Evolutionary conservation across 2,797 vertebrate species (phyloP), one percentile per base, ranked within the genome.

Genomic region (Aphelocoma californica): DNA sequence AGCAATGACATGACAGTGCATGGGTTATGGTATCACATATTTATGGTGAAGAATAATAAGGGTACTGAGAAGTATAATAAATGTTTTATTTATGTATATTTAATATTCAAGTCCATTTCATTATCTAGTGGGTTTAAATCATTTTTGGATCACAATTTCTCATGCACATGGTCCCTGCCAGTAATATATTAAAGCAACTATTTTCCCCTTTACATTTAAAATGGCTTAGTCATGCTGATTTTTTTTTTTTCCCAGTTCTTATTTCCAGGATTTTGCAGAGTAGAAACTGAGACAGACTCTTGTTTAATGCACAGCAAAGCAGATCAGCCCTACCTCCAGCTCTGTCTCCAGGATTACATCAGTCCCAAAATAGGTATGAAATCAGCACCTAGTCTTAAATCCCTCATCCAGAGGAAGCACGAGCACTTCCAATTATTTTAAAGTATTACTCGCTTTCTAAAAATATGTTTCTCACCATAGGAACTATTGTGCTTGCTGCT

Each of bases 1-100:
- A 98, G 98, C 97, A 98, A 94, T 98, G 98, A 98, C 97, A 98
- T 98, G 98, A 80, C 95, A 97, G 98, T 98, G 97, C 98, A 97
- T 94, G 98, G 98, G 98, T 98, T 98, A 98, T 91, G 96, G 97
- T 97, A 94, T 94, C 98, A 98, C 75, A 93, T 92, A 97, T 98
- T 98, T 98, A 97, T 97, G 92, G 97, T 85, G 79, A 95, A 95
- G 94, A 96, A 96, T 65, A 97, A 95, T 94, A 97, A 95, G 93
- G 92, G 56, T 88, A 78, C 38, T 74, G 74, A 93, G 93, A 92
- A 92, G 94, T 92, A 93, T 95, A 97, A 97, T 92, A 97, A 97
- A 98, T 95, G 90, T 96, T 97, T 98, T 97, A 97, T 97, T 97
- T 97, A 97, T 93, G 90, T 94, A 93, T 94, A 96, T 96, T 97